Evolutionary conservation across 2,797 vertebrate genomes (phyloP).

Genomic region (Phalanger gymnotis): DNA sequence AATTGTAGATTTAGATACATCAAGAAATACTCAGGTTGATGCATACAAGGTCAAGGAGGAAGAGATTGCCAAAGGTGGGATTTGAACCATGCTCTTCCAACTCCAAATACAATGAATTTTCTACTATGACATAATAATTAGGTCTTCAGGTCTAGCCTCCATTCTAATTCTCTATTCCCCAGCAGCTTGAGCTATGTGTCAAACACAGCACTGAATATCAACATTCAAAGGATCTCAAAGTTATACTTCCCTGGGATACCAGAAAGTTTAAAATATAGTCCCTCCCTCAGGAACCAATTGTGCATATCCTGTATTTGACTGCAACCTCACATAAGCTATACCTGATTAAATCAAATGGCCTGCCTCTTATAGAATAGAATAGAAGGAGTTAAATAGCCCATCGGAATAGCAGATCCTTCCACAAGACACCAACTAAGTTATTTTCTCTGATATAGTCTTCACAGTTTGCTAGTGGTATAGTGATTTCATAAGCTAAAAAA

Average conservation of each 20-base stretch:
- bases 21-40: neutral
- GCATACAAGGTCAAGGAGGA: neutral
- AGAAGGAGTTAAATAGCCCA: neutral
- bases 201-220: neutral
- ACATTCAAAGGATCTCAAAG: neutral
- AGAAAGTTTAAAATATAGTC: neutral
- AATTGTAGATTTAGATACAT: neutral
- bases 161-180: neutral
- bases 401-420: neutral
- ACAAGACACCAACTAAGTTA: neutral
- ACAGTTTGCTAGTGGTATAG: neutral
- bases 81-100: neutral
- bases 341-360: neutral
- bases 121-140: neutral
- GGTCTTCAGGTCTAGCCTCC: neutral
- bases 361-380: neutral
- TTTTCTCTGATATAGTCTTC: neutral
- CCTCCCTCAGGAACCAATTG: neutral
- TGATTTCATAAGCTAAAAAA: neutral
- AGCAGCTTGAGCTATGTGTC: neutral
- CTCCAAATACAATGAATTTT: neutral
- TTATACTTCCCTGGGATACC: neutral
- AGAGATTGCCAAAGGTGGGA: neutral
- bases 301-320: neutral
- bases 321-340: neutral